Conservation (phyloP, 1,140 invertebrate genomes). For the Meloidogyne hapla region DNA sequence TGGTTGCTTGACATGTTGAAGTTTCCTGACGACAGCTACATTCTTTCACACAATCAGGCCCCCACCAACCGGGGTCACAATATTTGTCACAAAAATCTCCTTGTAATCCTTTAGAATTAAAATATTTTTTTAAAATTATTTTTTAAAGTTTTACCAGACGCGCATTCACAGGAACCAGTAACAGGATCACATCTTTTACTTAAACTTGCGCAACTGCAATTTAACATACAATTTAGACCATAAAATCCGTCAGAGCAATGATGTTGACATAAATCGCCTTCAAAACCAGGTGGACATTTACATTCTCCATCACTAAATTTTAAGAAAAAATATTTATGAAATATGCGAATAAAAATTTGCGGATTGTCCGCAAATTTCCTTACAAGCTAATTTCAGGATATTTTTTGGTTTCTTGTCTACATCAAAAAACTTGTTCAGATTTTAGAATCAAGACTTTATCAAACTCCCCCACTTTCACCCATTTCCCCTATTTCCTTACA, state of each 20-base stretch:
- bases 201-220: slow-evolving; percentile 52
- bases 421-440: too few species aligned
- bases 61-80: slow-evolving; percentile 64
- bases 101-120: slow-evolving; percentile 44
- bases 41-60: slow-evolving; percentile 64
- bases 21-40: slow-evolving; percentile 61
- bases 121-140: neutral
- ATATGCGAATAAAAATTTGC: too few species aligned
- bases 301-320: slow-evolving; percentile 74
- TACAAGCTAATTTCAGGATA: too few species aligned
- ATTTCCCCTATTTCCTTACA: slow-evolving; percentile 44
- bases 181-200: slow-evolving; percentile 75
- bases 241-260: slow-evolving; percentile 65
- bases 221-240: slow-evolving; percentile 63
- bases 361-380: too few species aligned
- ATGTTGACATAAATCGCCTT: slow-evolving; percentile 53
- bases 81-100: slow-evolving; percentile 72
- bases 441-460: too few species aligned
- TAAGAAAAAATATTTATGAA: neutral
- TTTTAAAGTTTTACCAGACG: slow-evolving; percentile 75
- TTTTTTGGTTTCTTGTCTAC: too few species aligned
- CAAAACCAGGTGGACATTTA: slow-evolving; percentile 65
- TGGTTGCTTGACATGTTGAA: slow-evolving; percentile 62
- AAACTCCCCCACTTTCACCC: too few species aligned
- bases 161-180: slow-evolving; percentile 83